Base-by-base conservation (phyloP, 2,888 invertebrate species). In the Ormia ochracea region DNA sequence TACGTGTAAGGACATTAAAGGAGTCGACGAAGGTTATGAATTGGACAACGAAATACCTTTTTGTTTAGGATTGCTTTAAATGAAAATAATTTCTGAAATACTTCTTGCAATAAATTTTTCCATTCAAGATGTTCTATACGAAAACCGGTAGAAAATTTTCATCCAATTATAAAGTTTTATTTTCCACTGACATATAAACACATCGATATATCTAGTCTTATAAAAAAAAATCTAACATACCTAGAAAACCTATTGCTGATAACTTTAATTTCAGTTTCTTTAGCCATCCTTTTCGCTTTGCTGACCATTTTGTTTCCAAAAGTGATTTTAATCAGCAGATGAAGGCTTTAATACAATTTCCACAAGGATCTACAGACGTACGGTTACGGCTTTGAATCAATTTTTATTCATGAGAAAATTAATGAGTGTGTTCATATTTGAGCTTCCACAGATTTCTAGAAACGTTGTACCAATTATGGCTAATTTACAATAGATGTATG, bases 391-490 rank as follows among this genome's bases (percentile, higher is more conserved):
- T 36, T 26, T 12, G 31, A 48, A 65, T 58, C 14, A 38, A 21
- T 31, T 4, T 50, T 48, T 65, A 48, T 65, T 54, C 56, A 28
- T 56, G 19, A 65, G 4, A 23, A 58, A 38, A 65, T 0, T 10
- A 26, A 28, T 45, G 7, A 73, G 45, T 63, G 26, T 73, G 26
- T 9, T 54, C 12, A 31, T 54, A 72, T 26, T 50, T 26, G 12
- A 61, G 45, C 3, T 19, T 45, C 14, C 43, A 43, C 19, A 56
- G 36, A 17, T 9, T 17, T 50, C 17, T 50, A 33, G 12, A 38
- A 59, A 54, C 50, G 38, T 75, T 70, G 52, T 65, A 74, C 70
- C 74, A 79, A 79, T 79, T 79, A 79, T 50, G 63, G 70, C 38
- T 79, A 79, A 79, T 75, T 50, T 75, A 26, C 14, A 26, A n/a